phyloP scores from a whole-genome alignment of 2,888 invertebrate genomes.

The Diaphora mendica region DNA sequence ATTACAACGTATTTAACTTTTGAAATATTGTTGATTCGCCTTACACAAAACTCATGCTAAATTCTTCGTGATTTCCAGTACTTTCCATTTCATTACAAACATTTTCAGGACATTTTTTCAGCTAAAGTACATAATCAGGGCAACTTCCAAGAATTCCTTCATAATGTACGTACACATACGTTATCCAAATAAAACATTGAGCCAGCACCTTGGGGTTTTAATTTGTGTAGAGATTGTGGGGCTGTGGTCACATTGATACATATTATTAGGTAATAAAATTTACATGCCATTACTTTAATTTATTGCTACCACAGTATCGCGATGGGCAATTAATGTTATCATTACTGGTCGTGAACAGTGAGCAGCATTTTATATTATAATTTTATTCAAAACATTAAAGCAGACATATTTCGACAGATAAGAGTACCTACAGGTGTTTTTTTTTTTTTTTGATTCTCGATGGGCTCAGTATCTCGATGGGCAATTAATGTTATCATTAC shows the following conservation, averaged over 20 bases:
- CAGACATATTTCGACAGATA: constrained; percentile 22
- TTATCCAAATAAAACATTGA: background rate
- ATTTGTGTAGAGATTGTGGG: constrained; percentile 40
- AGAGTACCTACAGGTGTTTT: background rate
- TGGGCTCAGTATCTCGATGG: constrained; percentile 44
- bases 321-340: constrained; percentile 52
- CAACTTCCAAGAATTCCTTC: background rate
- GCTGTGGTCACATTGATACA: constrained; percentile 46
- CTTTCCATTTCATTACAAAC: background rate
- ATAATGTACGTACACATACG: background rate
- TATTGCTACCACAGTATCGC: constrained; percentile 47
- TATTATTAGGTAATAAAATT: constrained; percentile 55
- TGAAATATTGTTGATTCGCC: background rate
- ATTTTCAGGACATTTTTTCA: background rate
- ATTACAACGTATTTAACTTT: background rate
- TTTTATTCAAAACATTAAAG: constrained; percentile 20
- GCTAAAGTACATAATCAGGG: background rate
- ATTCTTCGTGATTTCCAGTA: background rate
- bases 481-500: constrained; percentile 53
- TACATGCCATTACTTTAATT: constrained; percentile 61
- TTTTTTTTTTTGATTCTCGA: too few relatives aligned
- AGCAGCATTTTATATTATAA: constrained; percentile 23
- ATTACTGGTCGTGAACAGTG: constrained; percentile 29
- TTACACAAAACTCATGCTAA: background rate
- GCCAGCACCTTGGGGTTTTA: constrained; percentile 31